These are phyloP conservation scores for Lycia hirtaria DNA, from an alignment of 2,888 invertebrate species.

Conservation along the genomic window DNA sequence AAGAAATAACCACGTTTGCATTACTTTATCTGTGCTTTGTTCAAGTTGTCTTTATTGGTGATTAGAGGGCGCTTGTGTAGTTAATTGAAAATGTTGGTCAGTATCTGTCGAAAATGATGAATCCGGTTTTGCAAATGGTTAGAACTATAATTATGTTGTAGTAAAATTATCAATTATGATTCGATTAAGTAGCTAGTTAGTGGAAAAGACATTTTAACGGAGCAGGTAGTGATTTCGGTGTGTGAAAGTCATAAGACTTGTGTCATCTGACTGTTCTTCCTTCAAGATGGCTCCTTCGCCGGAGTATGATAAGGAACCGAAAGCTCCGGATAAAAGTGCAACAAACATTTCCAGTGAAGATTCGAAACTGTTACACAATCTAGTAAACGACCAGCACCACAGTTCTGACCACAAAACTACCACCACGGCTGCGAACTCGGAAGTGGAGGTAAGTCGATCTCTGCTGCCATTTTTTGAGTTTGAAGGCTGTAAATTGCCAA, in stretches of 20 bases:
- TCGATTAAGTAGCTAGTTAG: constrained; percentile 70
- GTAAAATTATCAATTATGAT: constrained; percentile 66
- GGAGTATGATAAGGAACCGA: constrained; percentile 91
- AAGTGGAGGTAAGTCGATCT: constrained; percentile 78
- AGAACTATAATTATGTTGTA: constrained; percentile 74
- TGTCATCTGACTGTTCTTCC: constrained; percentile 86
- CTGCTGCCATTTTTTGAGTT: constrained; percentile 64
- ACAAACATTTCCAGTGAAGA: constrained; percentile 75
- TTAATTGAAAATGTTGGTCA: constrained; percentile 76
- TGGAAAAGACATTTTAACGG: constrained; percentile 60
- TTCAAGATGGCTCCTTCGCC: constrained; percentile 92
- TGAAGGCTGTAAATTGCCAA: constrained; percentile 44
- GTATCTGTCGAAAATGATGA: constrained; percentile 80
- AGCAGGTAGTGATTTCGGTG: constrained; percentile 73
- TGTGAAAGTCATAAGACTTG: constrained; percentile 83
- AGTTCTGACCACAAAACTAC: constrained; percentile 72
- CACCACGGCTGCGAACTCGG: constrained; percentile 63
- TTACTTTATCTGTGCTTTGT: constrained; percentile 2
- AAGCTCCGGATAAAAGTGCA: constrained; percentile 89
- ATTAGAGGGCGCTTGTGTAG: constrained; percentile 61
- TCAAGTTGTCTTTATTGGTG: constrained; percentile 28
- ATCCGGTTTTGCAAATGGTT: constrained; percentile 71
- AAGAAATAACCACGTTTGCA: too few species aligned
- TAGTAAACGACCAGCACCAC: constrained; percentile 71
- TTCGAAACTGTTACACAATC: constrained; percentile 75